Base-by-base conservation (phyloP, 1,140 invertebrate species). In the Acromyrmex echinatior region DNA sequence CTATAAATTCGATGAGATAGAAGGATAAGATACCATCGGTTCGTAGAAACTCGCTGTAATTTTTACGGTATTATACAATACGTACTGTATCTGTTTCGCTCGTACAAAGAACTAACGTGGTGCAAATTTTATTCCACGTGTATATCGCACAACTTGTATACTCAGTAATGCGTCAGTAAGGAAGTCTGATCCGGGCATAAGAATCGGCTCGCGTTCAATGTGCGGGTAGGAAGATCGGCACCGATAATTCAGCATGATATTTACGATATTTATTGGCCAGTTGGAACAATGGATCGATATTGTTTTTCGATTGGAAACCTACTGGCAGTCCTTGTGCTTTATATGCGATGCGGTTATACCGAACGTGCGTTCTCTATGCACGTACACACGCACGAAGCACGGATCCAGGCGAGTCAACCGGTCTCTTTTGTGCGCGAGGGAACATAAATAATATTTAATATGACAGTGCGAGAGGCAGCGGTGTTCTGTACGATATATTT, bases 371-470 rank as follows among this genome's bases (percentile, higher is more conserved):
- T 21, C 49, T 21, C 58, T 62, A 88, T 66, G 86, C 62, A 60
- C 87, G 73, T 77, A 68, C 53, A 68, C 49, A 70, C 6, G 66
- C 35, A 53, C 68, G 21, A 51, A 77, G 60, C 71, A 35, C 49
- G 45, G n/a, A 56, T 66, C 49, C 31, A 68, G n/a, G 21, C 58
- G 56, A 84, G 65, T 73, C 80, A 87, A 66, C 65, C 85, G 85
- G 74, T 88, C 63, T 68, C 77, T 76, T 92, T 94, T 81, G 78
- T 81, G 90, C 90, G 93, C 93, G 91, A 92, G 87, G 90, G 78
- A 45, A 92, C 92, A 95, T 95, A 95, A 95, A 95, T 95, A 95
- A 95, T 95, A 95, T 95, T 95, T 95, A 95, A 95, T 95, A 95
- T 95, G 94, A 95, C 94, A 94, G 88, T 73, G 89, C 73, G 71